Percentiles rank a stretch among this genome's conserved stretches.
Conservation (phyloP, 2,888 invertebrate genomes). For the Chouioia cunea region DNA sequence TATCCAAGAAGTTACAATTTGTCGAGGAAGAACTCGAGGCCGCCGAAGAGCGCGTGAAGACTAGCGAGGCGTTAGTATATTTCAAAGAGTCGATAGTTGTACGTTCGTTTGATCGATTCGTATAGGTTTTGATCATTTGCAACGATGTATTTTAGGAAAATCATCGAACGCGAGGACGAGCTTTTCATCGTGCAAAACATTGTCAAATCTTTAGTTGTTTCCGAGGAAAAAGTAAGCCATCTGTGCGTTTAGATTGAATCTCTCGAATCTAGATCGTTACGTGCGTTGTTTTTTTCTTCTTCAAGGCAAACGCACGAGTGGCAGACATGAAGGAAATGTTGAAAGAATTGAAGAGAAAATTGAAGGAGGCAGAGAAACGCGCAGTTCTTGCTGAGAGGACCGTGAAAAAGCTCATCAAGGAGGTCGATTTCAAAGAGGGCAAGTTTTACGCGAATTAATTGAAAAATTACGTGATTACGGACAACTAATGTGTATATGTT, state of each 20-base stretch:
- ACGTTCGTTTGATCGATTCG: too few relatives aligned
- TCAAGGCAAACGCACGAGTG: constrained; percentile 66
- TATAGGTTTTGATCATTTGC: too few relatives aligned
- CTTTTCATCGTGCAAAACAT: constrained; percentile 67
- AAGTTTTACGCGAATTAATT: constrained; percentile 22
- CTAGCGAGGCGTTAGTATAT: constrained; percentile 72
- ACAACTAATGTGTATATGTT: too few relatives aligned
- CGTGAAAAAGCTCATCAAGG: constrained; percentile 62
- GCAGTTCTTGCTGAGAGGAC: constrained; percentile 64
- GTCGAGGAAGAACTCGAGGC: constrained; percentile 79
- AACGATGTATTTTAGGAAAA: constrained; percentile 60
- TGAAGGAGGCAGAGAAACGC: constrained; percentile 65
- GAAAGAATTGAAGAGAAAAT: constrained; percentile 60
- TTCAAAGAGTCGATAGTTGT: too few relatives aligned
- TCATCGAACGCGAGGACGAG: constrained; percentile 66
- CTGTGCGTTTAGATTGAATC: neutral
- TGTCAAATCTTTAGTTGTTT: constrained; percentile 66
- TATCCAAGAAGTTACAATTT: constrained; percentile 77
- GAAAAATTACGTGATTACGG: too few relatives aligned
- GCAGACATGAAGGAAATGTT: constrained; percentile 65
- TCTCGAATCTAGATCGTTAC: neutral
- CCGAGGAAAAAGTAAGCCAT: constrained; percentile 63
- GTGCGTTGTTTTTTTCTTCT: constrained; percentile 2
- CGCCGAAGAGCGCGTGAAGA: constrained; percentile 78
- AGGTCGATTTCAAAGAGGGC: constrained; percentile 66